These are phyloP conservation scores for Caenorhabditis imperialis DNA, from an alignment of 2,888 invertebrate genomes.

Conservation along the genomic window DNA sequence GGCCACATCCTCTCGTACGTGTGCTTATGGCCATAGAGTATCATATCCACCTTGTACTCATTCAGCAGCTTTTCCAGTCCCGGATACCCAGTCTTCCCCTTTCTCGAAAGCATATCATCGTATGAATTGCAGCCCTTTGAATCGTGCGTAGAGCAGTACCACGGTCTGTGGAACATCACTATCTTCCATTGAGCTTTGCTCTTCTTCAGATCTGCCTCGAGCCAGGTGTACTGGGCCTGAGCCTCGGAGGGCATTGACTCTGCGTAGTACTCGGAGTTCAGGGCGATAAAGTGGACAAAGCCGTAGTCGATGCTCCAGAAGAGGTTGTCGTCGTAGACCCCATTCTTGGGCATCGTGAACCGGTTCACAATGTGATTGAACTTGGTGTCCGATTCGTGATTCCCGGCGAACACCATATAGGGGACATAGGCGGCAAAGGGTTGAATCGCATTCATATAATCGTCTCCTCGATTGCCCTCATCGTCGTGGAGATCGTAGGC, in stretches of 20 bases:
- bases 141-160: constrained; percentile 88
- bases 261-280: constrained; percentile 91
- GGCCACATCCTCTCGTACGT: constrained; percentile 96
- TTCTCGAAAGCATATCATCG: constrained; percentile 45
- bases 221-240: constrained; percentile 73
- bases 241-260: constrained; percentile 90
- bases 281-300: constrained; percentile 89
- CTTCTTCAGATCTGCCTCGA: constrained; percentile 67
- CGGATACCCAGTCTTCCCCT: constrained; percentile 67
- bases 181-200: constrained; percentile 86
- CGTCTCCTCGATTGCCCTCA: constrained; percentile 84
- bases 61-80: constrained; percentile 88
- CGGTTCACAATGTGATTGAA: constrained; percentile 93
- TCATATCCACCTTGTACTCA: constrained; percentile 90
- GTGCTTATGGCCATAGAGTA: constrained; percentile 97
- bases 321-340: constrained; percentile 76
- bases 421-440: constrained; percentile 82
- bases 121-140: constrained; percentile 41
- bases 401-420: constrained; percentile 86
- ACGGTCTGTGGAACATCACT: constrained; percentile 89
- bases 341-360: constrained; percentile 89
- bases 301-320: constrained; percentile 85
- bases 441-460: constrained; percentile 57
- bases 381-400: constrained; percentile 83
- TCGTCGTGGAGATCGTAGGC: constrained; percentile 91